Conservation (phyloP, 1,140 invertebrate species). For the Drosophila sp. region DNA sequence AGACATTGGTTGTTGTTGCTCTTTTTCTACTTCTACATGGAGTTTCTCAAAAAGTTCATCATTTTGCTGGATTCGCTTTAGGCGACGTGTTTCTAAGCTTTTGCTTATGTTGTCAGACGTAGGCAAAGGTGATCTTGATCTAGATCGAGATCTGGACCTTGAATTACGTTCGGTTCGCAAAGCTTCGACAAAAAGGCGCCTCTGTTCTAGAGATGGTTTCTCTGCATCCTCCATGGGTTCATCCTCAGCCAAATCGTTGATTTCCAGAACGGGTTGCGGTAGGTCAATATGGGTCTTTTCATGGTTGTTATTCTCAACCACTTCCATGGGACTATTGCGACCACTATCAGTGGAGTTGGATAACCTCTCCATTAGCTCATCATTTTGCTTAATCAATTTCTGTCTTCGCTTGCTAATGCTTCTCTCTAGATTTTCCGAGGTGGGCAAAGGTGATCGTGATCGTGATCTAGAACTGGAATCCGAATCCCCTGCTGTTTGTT, state of each 20-base stretch:
- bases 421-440: conserved; percentile 54
- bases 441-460: conserved; percentile 58
- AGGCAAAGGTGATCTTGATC: conserved; percentile 68
- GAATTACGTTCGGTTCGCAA: conserved; percentile 53
- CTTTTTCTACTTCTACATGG: conserved; percentile 18
- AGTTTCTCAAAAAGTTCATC: conserved; percentile 68
- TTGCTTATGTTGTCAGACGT: conserved; percentile 64
- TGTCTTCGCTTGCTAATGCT: conserved; percentile 50
- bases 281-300: conserved; percentile 17
- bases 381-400: conserved; percentile 58
- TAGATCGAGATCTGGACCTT: conserved; percentile 48
- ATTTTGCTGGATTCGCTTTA: conserved; percentile 66
- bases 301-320: conserved; percentile 28
- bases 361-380: conserved; percentile 52
- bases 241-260: conserved; percentile 42
- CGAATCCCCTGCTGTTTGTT: neutral
- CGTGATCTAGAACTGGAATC: conserved; percentile 28
- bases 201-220: conserved; percentile 35
- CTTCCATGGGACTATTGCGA: conserved; percentile 37
- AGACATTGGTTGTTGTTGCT: conserved; percentile 2
- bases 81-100: conserved; percentile 59
- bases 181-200: conserved; percentile 56
- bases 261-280: conserved; percentile 59
- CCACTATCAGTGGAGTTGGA: conserved; percentile 19
- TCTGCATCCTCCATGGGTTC: conserved; percentile 29